phyloP scores from a whole-genome alignment of 2,888 invertebrate species.

The Megastigmus dorsalis region DNA sequence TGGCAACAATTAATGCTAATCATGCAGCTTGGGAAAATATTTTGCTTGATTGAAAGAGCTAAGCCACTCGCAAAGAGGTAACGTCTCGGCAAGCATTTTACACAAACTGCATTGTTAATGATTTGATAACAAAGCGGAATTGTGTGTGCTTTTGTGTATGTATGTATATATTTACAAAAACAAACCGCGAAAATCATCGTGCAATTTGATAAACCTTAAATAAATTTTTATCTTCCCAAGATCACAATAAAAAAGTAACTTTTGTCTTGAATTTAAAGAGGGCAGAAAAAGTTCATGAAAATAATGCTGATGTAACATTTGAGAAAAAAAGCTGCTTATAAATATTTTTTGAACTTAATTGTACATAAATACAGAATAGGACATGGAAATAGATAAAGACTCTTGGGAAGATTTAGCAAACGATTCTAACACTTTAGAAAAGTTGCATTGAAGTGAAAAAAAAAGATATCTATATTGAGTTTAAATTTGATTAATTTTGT shows the following conservation, averaged over 20 bases:
- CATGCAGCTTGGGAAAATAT: conserved; percentile 33
- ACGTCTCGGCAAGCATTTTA: conserved; percentile 32
- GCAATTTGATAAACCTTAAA: conserved; percentile 42
- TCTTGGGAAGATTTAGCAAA: conserved; percentile 42
- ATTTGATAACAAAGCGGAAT: conserved; percentile 39
- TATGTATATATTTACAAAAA: conserved; percentile 35
- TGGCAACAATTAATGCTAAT: conserved; percentile 45
- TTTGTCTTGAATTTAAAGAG: conserved; percentile 31
- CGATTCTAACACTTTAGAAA: conserved; percentile 24
- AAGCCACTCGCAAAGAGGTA: conserved; percentile 4
- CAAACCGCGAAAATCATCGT: conserved; percentile 33
- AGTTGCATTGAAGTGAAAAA: conserved; percentile 17
- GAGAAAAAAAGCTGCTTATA: conserved; percentile 34
- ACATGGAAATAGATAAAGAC: conserved; percentile 17
- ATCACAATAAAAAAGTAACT: background rate
- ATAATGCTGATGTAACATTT: conserved; percentile 14
- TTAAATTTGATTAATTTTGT: conserved; percentile 45
- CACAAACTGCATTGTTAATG: conserved; percentile 43
- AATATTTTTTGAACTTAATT: conserved; percentile 44
- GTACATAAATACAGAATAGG: conserved; percentile 44
- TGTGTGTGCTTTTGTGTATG: conserved; percentile 41
- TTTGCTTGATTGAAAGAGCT: conserved; percentile 13
- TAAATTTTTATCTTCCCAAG: conserved; percentile 46
- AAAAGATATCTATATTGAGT: conserved; percentile 33
- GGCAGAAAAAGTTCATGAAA: conserved; percentile 20